Base-by-base conservation (phyloP, 2,113 vertebrate species). In the Crocuta crocuta region DNA sequence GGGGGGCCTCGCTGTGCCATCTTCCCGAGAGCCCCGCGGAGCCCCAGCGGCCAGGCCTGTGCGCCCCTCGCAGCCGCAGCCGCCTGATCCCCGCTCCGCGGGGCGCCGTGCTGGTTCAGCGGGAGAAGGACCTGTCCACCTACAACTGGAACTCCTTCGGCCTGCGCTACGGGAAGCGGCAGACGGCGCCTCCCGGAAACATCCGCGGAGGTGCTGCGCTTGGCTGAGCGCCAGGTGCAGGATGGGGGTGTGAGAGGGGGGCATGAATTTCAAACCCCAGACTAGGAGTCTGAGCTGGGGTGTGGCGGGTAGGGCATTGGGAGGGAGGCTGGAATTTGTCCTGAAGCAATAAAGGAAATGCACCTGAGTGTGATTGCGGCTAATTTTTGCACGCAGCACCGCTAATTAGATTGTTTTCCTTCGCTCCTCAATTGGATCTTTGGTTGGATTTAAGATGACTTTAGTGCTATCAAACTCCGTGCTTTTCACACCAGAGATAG, bases 141-240 rank as follows among this genome's bases (percentile, higher is more conserved):
- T 99, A 98, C 97, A 99, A 99, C 95, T 99, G 98, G 98, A 99
- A 99, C 90, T 99, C 99, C 17, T 99, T 99, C 4, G 99, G 99
- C 19, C 97, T 99, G 68, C 98, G 99, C 92, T 99, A 99, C 0
- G 99, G 99, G 65, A 98, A 98, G 97, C 97, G 98, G 94, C 89
- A 85, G 84, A 33, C 43, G 0, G 66, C 16, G 1, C 58, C 97
- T 91, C 92, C 84, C 82, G n/a, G 26, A 0, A 4, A 55, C 33
- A 19, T 43, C n/a, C 4, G 26, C n/a, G 28, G 58, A n/a, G 33
- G 68, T 70, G 58, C n/a, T 19, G 84, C n/a, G 21, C 89, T 28
- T 78, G 26, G 73, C 13, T 73, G 92, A 92, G n/a, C 9, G 10
- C 19, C 2, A 33, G 26, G n/a, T 23, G 45, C 28, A 3, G 10